Evolutionary conservation across 2,113 vertebrate genomes (phyloP), one percentile per base, ranked within the genome.

Genomic region (Zootoca vivipara): DNA sequence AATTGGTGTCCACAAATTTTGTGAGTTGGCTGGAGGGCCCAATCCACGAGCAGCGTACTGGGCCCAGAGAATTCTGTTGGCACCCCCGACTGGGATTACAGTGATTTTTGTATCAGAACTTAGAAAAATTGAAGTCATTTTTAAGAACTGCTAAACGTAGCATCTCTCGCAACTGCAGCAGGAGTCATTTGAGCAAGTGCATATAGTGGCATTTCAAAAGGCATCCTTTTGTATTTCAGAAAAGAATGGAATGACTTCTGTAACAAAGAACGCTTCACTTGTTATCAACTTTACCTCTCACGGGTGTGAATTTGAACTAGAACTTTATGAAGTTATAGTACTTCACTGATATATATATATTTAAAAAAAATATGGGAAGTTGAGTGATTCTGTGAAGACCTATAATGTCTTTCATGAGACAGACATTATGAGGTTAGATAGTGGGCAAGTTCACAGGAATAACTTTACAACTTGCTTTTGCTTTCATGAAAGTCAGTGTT

Each of bases 401-500:
- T 5, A 85, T 72, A 20, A 22, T 69, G 56, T 89, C 58, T 90
- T 78, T 85, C 70, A 65, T 28, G 18, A 52, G 26, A 56, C 16
- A 0, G 65, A 0, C 13, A 90, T 65, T 0, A 0, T 40, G 65
- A 89, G 12, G 74, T 5, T 78, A 78, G 30, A 38, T 87, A 70
- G 89, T 91, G 85, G 10, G 7, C 65, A 92, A 87, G 58, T 28
- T 56, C 0, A 0, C 28, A 89, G 69, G 20, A 91, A 86, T 56
- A 10, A 70, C 80, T 93, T 92, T 40, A 74, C 28, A 64, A 67
- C 91, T 86, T 84, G 24, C 75, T 62, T 16, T 73, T 90, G 69
- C 87, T 93, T 86, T 74, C 10, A 42, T 83, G 85, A 38, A 74
- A 91, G 87, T 56, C 89, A 92, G 79, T 28, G 22, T 91, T 83